A percentile compares a stretch with the other conserved stretches of the same genome.
Evolutionary conservation across 2,888 invertebrate species (phyloP).

Genomic region (Epicampocera succincta): DNA sequence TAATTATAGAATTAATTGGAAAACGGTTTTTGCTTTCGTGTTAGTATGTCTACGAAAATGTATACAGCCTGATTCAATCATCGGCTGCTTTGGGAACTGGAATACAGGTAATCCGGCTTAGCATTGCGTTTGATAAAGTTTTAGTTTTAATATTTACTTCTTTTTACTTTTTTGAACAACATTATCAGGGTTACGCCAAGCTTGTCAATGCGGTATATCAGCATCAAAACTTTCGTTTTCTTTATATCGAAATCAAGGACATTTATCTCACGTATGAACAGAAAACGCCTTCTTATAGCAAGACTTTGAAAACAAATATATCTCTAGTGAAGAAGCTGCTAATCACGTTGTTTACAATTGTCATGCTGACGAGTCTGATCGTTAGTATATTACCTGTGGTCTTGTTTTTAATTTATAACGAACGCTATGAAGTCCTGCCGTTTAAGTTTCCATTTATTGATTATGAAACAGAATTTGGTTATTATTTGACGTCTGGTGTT

Average conservation of each 20-base stretch:
- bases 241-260: slow-evolving; percentile 15
- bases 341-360: background rate
- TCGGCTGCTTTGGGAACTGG: slow-evolving; percentile 28
- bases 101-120: slow-evolving; percentile 44
- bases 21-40: slow-evolving; percentile 12
- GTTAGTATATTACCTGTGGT: background rate
- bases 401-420: background rate
- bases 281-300: slow-evolving; percentile 3
- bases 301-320: slow-evolving; percentile 14
- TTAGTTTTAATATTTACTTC: no score
- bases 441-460: slow-evolving; percentile 27
- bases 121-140: no score
- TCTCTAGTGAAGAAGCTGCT: slow-evolving; percentile 17
- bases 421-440: slow-evolving; percentile 7
- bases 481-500: background rate
- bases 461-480: slow-evolving; percentile 34
- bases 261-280: slow-evolving; percentile 37
- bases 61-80: background rate
- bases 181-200: slow-evolving; percentile 34
- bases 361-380: background rate
- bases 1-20: slow-evolving; percentile 18
- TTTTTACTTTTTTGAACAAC: background rate
- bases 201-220: slow-evolving; percentile 2
- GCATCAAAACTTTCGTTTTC: background rate
- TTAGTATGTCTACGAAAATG: slow-evolving; percentile 2